Conservation (phyloP, 2,797 vertebrate species). For the Neopelma chrysocephalum region DNA sequence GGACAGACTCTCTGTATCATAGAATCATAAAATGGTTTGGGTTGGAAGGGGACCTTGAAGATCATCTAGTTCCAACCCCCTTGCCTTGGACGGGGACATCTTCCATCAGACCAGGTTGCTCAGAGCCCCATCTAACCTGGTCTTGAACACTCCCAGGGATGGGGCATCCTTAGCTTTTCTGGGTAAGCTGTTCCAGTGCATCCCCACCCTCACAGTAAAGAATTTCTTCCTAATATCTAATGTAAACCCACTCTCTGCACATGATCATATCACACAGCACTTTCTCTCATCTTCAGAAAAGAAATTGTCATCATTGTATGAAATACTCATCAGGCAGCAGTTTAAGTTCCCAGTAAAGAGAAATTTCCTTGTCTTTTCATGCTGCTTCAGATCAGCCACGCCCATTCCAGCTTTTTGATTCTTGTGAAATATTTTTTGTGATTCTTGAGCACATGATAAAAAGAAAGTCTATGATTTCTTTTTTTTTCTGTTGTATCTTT, state of each 20-base stretch:
- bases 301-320: background rate
- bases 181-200: background rate
- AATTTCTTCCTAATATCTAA: background rate
- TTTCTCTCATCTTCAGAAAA: background rate
- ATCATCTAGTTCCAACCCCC: accelerated
- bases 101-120: background rate
- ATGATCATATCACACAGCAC: background rate
- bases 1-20: background rate
- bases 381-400: background rate
- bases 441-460: background rate
- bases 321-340: background rate
- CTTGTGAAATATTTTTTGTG: background rate
- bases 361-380: conserved; percentile 7
- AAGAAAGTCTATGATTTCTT: conserved; percentile 26
- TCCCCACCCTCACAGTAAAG: background rate
- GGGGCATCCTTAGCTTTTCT: background rate
- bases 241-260: background rate
- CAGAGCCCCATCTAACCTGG: background rate
- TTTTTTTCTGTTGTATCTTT: conserved; percentile 45
- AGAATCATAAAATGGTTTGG: background rate
- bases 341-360: background rate
- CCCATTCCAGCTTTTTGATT: background rate
- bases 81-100: background rate
- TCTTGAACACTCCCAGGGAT: background rate
- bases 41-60: background rate